Base-by-base conservation (phyloP, 2,797 vertebrate genomes). In the Pitangus sulphuratus region DNA sequence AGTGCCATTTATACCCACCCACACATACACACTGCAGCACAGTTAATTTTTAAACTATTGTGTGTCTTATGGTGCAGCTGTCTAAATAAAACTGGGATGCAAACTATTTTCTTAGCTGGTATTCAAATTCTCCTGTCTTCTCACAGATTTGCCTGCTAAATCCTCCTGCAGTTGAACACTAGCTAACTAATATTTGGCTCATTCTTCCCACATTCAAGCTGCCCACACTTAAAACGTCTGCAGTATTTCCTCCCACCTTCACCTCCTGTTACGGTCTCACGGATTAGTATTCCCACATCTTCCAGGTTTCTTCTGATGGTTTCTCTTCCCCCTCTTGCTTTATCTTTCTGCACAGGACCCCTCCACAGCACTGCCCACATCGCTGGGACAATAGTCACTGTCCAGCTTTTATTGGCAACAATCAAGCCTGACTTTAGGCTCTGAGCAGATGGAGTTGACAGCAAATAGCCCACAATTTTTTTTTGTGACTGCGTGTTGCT, bases 41-140 rank as follows among this genome's bases (percentile, higher is more conserved):
- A 82, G 83, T 72, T 95, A 72, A 93, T 93, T 96, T 95, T 94
- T 93, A 82, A 90, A 75, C 82, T 81, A 71, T 65, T 93, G 50
- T 81, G 28, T 79, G 83, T 47, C 85, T 87, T 39, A 7, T 1
- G 60, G 57, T 51, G 72, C 84, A 93, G 72, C 83, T 93, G 85
- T 93, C 96, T 91, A 95, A 94, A 96, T 53, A 93, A 82, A 95
- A 94, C 54, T 68, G 35, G 70, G 80, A 74, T 86, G 74, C 70
- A 90, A 95, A 88, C 83, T 95, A 61, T 92, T 94, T 96, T 81
- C 87, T 92, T 95, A 86, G 89, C 76, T 81, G 20, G 31, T 69
- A 86, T 94, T 94, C 76, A 88, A 88, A 93, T 86, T 87, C 54
- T 93, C 61, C 69, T 75, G 53, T 76, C 85, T 85, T 86, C 72